Evolutionary conservation across 2,888 invertebrate species (phyloP).

Genomic region (Melanophora roralis): DNA sequence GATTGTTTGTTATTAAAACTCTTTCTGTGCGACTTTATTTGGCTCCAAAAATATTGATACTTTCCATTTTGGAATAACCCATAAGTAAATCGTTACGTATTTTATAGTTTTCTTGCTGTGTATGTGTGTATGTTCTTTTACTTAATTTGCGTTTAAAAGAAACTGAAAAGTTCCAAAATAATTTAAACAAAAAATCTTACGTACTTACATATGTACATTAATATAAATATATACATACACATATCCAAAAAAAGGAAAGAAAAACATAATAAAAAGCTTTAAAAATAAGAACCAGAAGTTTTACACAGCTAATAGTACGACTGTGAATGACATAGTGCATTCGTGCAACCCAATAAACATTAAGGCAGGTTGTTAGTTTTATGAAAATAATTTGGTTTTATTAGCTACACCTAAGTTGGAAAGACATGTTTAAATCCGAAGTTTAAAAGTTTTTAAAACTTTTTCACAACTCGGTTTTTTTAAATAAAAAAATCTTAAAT

Average conservation of each 20-base stretch:
- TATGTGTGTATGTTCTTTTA: no score
- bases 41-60: not conserved
- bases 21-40: conserved; percentile 3
- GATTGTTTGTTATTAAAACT: no score
- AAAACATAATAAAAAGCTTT: conserved; percentile 13
- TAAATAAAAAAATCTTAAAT: no score
- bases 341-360: conserved; percentile 33
- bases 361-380: not conserved
- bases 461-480: no score
- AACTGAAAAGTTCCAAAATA: conserved; percentile 43
- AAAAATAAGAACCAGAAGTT: conserved; percentile 40
- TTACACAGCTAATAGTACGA: not conserved
- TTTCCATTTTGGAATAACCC: no score
- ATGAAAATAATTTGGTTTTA: not conserved
- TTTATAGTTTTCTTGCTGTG: conserved; percentile 48
- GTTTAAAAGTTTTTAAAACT: no score
- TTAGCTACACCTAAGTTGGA: not conserved
- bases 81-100: no score
- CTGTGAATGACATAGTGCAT: conserved; percentile 24
- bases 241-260: not conserved
- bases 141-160: conserved; percentile 46
- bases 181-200: not conserved
- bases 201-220: no score
- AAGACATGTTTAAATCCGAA: no score
- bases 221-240: not conserved